Evolutionary conservation across 2,888 invertebrate species (phyloP), one percentile per base, ranked within the genome.

Genomic region (Eupithecia pulchellata): DNA sequence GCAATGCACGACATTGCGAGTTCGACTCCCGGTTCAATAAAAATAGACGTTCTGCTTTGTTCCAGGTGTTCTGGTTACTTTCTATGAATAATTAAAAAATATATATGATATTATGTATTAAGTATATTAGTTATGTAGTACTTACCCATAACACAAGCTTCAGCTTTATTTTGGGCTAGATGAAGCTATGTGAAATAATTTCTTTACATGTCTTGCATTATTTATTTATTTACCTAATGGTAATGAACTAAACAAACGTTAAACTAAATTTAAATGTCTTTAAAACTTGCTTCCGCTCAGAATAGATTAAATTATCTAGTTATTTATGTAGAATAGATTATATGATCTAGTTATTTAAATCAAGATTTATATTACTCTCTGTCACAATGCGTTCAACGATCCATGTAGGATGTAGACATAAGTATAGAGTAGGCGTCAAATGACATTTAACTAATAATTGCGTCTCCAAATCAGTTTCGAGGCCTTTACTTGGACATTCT

Each of bases 341-440:
- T 66, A 66, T 66, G n/a, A 58, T 68, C 34, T 68, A 65, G 61
- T 63, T 62, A 71, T 68, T 63, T 36, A 4, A 66, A 72, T 66
- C 3, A 17, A 60, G 72, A 69, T 72, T 69, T 66, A 69, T 69
- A 69, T 69, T 47, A 69, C 64, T 30, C 63, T 47, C 57, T 60
- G 55, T 52, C 32, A 61, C 61, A 61, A 61, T 25, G 61, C 61
- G 61, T 61, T 32, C 61, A 61, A 61, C 32, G 20, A 36, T 6
- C 36, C 30, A 66, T 47, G 68, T 63, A 72, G 42, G 72, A 63
- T 32, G 61, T 9, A 36, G n/a, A 52, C 27, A 36, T 67, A 32
- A 66, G 29, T 47, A 29, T 29, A n/a, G 36, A 36, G 72, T 72
- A 55, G 72, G 72, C 55, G 69, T 60, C 61, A 34, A 65, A 52